Evolutionary conservation across 2,888 invertebrate genomes (phyloP).

Genomic region (Lordiphosa andalusiaca): DNA sequence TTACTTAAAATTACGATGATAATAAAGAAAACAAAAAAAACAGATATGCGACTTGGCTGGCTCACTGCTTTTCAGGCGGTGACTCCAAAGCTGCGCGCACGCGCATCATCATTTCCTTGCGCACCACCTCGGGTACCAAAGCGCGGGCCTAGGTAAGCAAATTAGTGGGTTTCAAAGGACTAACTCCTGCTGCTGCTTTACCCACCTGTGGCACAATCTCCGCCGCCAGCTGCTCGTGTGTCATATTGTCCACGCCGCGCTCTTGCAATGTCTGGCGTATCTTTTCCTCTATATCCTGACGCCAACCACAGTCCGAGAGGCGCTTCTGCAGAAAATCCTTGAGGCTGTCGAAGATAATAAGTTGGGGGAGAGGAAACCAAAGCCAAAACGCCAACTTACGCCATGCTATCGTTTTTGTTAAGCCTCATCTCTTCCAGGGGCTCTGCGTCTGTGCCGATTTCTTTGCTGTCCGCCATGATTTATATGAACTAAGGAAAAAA

Average conservation of each 20-base stretch:
- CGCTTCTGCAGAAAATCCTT: slow-evolving; percentile 88
- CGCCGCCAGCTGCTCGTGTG: slow-evolving; percentile 89
- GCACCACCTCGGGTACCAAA: slow-evolving; percentile 93
- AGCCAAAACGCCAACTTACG: slow-evolving; percentile 16
- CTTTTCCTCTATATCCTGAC: slow-evolving; percentile 92
- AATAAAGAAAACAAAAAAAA: not conserved
- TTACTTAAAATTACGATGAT: slow-evolving; percentile 19
- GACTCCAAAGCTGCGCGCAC: slow-evolving; percentile 39
- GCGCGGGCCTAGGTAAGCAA: slow-evolving; percentile 84
- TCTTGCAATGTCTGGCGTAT: slow-evolving; percentile 93
- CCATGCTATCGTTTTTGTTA: slow-evolving; percentile 53
- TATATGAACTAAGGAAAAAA: not conserved
- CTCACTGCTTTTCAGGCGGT: not conserved
- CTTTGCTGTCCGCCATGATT: slow-evolving; percentile 46
- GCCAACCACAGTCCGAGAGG: slow-evolving; percentile 95
- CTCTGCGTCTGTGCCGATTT: slow-evolving; percentile 43
- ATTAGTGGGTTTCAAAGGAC: not conserved
- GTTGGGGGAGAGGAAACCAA: not conserved
- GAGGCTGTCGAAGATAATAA: slow-evolving; percentile 76
- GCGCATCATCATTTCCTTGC: slow-evolving; percentile 90
- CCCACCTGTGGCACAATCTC: slow-evolving; percentile 87
- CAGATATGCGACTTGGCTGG: no score
- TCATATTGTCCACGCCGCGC: slow-evolving; percentile 82
- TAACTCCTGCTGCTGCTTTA: not conserved
- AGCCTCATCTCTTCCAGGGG: slow-evolving; percentile 47